Evolutionary conservation across 1,140 invertebrate genomes (phyloP).

Genomic region (Bombus terrestris): DNA sequence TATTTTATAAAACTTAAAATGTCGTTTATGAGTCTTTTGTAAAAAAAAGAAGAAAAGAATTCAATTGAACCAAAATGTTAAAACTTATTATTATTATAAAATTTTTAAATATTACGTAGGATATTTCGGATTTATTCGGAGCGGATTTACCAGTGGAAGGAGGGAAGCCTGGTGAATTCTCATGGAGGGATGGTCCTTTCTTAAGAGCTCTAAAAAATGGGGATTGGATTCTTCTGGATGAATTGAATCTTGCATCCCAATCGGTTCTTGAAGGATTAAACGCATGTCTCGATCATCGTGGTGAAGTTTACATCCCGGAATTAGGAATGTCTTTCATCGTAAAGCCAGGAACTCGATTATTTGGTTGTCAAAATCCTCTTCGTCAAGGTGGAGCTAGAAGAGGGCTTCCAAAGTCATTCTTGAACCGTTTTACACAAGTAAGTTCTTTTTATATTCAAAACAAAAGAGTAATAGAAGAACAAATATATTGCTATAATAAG

Average conservation of each 20-base stretch:
- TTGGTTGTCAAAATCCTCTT: constrained; percentile 99
- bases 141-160: constrained; percentile 98
- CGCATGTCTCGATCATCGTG: constrained; percentile 98
- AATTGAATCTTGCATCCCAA: constrained; percentile 99
- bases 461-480: not conserved
- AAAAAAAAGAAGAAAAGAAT: no score
- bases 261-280: constrained; percentile 99
- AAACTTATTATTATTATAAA: not conserved
- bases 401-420: constrained; percentile 97
- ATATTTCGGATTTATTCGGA: constrained; percentile 98
- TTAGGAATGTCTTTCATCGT: constrained; percentile 93
- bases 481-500: no score
- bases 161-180: constrained; percentile 91
- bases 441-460: not conserved
- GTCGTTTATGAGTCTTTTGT: no score
- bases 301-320: constrained; percentile 98
- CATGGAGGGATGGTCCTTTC: constrained; percentile 98
- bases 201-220: constrained; percentile 95
- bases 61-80: no score
- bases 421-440: constrained; percentile 98
- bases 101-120: constrained; percentile 82
- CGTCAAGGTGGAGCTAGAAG: constrained; percentile 97
- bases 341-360: constrained; percentile 91
- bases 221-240: constrained; percentile 99
- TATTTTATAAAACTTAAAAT: no score